A percentile compares a stretch with the other conserved stretches of the same genome.
Evolutionary conservation across 2,888 invertebrate species (phyloP).

Genomic region (Liposcelis brunnea): DNA sequence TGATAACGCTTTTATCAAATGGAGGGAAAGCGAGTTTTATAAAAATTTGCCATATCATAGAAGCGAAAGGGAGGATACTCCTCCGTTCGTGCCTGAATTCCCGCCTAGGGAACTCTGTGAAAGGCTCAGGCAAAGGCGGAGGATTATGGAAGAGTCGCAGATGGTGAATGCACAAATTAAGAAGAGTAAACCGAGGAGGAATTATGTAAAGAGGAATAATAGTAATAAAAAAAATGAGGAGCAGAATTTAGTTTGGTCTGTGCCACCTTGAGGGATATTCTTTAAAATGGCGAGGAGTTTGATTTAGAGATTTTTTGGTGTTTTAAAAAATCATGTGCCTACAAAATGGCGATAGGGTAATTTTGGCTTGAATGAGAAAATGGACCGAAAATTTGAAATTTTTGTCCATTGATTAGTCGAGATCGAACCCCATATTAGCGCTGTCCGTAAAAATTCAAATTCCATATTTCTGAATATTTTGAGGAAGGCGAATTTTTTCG

Average conservation of each 20-base stretch:
- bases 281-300: no score
- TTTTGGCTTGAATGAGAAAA: no score
- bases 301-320: no score
- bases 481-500: no score
- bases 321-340: no score
- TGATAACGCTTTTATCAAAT: conserved; percentile 4
- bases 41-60: not conserved
- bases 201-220: not conserved
- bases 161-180: not conserved
- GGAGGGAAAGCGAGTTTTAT: not conserved
- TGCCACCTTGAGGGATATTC: conserved; percentile 9
- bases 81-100: not conserved
- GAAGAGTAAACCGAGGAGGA: not conserved
- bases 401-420: no score
- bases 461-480: no score
- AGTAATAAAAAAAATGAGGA: not conserved
- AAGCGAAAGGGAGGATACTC: not conserved
- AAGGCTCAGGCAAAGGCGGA: not conserved
- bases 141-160: not conserved
- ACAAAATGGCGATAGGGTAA: no score
- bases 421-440: no score
- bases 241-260: not conserved
- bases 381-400: no score
- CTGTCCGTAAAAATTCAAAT: no score
- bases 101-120: conserved; percentile 2